Evolutionary conservation across 2,113 vertebrate genomes (phyloP), one percentile per base, ranked within the genome.

Genomic region (Pelvicachromis taeniatus): DNA sequence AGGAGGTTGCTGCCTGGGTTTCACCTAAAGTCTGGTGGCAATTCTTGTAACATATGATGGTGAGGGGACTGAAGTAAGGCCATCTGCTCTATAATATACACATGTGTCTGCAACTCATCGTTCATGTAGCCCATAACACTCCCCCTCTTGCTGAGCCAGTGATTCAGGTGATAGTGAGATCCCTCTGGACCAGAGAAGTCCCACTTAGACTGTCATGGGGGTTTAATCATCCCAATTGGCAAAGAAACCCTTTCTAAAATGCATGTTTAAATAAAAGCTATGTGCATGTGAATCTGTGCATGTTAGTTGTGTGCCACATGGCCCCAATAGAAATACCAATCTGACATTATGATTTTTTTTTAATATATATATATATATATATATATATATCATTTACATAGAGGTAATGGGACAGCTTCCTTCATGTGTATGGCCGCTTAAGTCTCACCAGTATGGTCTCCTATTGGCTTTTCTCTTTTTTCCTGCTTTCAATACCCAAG

Each of bases 401-500:
- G 21, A 68, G 81, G 77, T 86, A 42, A 65, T 53, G 21, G 59
- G 26, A 56, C 17, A 48, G 58, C 55, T 86, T 88, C 23, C 59
- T 82, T 85, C 53, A 19, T 91, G 59, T 91, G 58, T 88, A 81
- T 89, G 54, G 55, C 42, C 42, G 48, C 90, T 88, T 87, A 89
- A 93, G 91, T 89, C 82, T 92, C 88, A 93, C 91, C 88, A 92
- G 91, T 97, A 95, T 96, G 95, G 95, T 97, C 94, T 97, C 96
- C 97, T 97, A 97, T 97, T 97, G 97, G 97, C 97, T 98, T 97
- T 97, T 98, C 95, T 98, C 97, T 98, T 95, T 38, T 99, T 97
- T 98, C 96, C 97, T 97, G 97, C 97, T 98, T 97, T 92, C 97
- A 95, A 96, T 95, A 94, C 96, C 97, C 97, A 98, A 99, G 98